A percentile compares a stretch with the other conserved stretches of the same genome.
phyloP scores from a whole-genome alignment of 35 echinoderm and acorn worm genomes.

The Apostichopus parvimensis region DNA sequence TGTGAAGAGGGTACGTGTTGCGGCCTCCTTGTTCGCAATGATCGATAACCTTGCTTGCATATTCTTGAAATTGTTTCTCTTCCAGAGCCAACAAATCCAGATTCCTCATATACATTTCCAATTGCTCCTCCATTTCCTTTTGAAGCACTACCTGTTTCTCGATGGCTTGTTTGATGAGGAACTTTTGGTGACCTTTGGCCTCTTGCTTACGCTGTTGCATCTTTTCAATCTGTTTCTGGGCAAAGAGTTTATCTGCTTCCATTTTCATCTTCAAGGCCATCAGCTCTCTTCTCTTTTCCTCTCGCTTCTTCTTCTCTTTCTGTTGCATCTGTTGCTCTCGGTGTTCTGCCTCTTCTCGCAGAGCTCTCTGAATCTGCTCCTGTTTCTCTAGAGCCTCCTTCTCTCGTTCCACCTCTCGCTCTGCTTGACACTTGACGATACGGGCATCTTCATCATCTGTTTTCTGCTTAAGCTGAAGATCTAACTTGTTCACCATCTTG shows the following conservation, averaged over 20 bases:
- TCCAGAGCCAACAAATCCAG: constrained; percentile 85
- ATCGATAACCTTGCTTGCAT: constrained; percentile 83
- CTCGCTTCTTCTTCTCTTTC: constrained; percentile 62
- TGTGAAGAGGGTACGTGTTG: constrained; percentile 87
- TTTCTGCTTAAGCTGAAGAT: constrained; percentile 74
- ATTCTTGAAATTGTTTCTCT: constrained; percentile 95
- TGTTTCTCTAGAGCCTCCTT: constrained; percentile 80
- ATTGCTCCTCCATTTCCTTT: constrained; percentile 55
- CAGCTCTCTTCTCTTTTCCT: constrained; percentile 67
- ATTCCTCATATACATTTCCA: constrained; percentile 86
- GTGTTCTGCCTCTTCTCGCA: constrained; percentile 69
- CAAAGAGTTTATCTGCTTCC: constrained; percentile 84
- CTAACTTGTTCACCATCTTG: constrained; percentile 84
- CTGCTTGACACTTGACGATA: constrained; percentile 68
- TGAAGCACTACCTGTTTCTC: constrained; percentile 53
- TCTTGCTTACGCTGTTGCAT: constrained; percentile 49
- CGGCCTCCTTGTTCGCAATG: constrained; percentile 79
- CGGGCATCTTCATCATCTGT: constrained; percentile 93
- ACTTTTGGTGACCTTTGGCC: constrained; percentile 50
- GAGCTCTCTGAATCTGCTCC: constrained; percentile 44
- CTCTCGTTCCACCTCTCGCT: constrained; percentile 70
- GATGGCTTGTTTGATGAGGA: constrained; percentile 68
- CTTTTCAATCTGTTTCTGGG: constrained; percentile 85
- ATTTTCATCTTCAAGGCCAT: constrained; percentile 72
- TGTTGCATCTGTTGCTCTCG: constrained; percentile 85